Evolutionary conservation across 1,140 invertebrate species (phyloP), one percentile per base, ranked within the genome.

Genomic region (Atopsyche davidsoni): DNA sequence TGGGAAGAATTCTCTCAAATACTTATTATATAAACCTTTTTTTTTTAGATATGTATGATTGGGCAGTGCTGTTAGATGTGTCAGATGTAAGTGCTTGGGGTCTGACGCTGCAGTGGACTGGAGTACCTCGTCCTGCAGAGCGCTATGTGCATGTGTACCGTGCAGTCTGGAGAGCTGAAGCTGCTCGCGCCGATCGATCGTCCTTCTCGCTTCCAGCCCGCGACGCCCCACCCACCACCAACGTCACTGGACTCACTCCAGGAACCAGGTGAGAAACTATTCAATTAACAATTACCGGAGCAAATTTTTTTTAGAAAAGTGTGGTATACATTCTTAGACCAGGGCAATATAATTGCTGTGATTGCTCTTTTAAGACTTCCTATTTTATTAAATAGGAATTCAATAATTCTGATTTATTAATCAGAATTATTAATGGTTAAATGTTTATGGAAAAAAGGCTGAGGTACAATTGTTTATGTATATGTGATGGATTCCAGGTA

Each of bases 61-160:
- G 91, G 69, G 79, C 86, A 44, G 81, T 93, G 3, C 77, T 75
- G 21, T 75, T 92, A 0, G 82, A 86, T 52, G 80, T 87, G 0
- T 79, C 81, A 18, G 77, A 80, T 43, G 79, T 91, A 2, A 87
- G 86, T 58, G 76, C 83, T 0, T 81, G 79, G 24, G 85, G 82
- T 13, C 82, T 87, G 1, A 85, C 88, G 60, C 75, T 93, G 1
- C 78, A 77, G 1, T 91, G 88, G 86, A 81, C 72, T 38, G 89
- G 90, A 4, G 81, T 93, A 0, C 89, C 90, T 3, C 81, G 85
- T 61, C 90, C 90, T 0, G 83, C 89, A 55, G 88, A 92, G 58
- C 89, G 92, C 62, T 92, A 86, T 69, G 86, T 94, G n/a, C 86
- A 91, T 58, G 89, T 95, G 55, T 92, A 87, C 67, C 77, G 88